Evolutionary conservation across 2,113 vertebrate genomes (phyloP), one percentile per base, ranked within the genome.

Genomic region (Asarcornis scutulata): DNA sequence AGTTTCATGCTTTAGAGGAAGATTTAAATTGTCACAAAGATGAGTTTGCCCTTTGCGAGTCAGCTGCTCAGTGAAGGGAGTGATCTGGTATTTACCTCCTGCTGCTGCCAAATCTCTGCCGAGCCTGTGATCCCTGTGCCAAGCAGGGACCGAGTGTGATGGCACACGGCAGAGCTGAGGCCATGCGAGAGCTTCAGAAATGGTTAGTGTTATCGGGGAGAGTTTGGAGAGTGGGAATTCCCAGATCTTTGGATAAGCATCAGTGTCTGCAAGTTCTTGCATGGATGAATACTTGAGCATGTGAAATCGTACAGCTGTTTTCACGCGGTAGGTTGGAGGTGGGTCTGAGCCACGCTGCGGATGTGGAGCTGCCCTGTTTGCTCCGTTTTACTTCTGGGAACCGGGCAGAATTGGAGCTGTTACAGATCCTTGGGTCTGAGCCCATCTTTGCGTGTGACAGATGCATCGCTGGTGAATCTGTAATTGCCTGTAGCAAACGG

Each of bases 401-500:
- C 77, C 25, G 75, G 88, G 73, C 71, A 86, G 11, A 81, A 74
- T 80, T 89, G 87, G 73, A 96, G 59, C 73, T 72, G 75, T 69
- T 97, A 73, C 89, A 95, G 66, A 79, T 93, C 58, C 62, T 93
- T 94, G 89, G 56, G 83, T 44, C 56, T 80, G 71, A 86, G 80
- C 89, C 91, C 86, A 73, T 81, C 94, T 91, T 46, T 59, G 36
- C 67, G 62, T 95, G 78, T 91, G 94, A 95, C 72, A 78, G 81
- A 91, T 91, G 48, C 88, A 91, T 90, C 22, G 6, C 50, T 86
- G 58, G 36, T 80, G 71, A 73, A 90, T 91, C 83, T 92, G 4
- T 68, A 86, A 83, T 62, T 89, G 96, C 94, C 82, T 76, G 83
- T 78, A 92, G 93, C 88, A 77, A 95, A 91, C 80, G 92, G 69